Conservation (phyloP, 2,113 vertebrate genomes). For the Theristicus caerulescens region DNA sequence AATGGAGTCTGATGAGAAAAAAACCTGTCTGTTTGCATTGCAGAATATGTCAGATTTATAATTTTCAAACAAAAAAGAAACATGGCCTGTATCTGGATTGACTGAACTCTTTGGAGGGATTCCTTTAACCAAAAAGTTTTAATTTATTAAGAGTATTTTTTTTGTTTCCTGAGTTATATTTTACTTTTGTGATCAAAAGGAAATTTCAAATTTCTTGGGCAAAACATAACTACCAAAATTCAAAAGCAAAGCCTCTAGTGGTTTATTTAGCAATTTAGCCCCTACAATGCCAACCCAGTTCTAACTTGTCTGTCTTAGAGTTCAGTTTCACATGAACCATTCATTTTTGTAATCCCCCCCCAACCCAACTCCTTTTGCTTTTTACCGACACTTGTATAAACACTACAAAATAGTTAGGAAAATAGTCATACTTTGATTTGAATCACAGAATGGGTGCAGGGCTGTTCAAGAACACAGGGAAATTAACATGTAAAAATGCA, state of each 20-base stretch:
- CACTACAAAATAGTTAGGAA: neutral
- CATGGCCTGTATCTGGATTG: neutral
- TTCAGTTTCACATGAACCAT: neutral
- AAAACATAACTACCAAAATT: neutral
- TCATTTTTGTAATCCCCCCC: neutral
- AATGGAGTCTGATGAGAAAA: neutral
- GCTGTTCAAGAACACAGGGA: neutral
- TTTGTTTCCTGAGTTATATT: neutral
- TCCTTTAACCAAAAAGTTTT: neutral
- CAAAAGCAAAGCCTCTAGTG: neutral
- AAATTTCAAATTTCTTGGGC: neutral
- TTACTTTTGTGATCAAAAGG: neutral
- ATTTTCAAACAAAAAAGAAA: neutral
- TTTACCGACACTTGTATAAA: neutral
- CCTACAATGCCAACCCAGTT: neutral
- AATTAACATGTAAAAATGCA: neutral
- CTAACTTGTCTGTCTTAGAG: neutral
- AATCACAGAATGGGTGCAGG: neutral
- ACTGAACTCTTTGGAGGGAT: neutral
- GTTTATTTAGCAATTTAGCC: neutral
- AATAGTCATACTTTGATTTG: neutral
- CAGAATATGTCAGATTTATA: neutral
- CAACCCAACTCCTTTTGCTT: neutral
- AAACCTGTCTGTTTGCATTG: rapidly evolving
- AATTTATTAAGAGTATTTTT: neutral